Conservation (phyloP, 2,797 vertebrate species). For the Arrhamphus sclerolepis region DNA sequence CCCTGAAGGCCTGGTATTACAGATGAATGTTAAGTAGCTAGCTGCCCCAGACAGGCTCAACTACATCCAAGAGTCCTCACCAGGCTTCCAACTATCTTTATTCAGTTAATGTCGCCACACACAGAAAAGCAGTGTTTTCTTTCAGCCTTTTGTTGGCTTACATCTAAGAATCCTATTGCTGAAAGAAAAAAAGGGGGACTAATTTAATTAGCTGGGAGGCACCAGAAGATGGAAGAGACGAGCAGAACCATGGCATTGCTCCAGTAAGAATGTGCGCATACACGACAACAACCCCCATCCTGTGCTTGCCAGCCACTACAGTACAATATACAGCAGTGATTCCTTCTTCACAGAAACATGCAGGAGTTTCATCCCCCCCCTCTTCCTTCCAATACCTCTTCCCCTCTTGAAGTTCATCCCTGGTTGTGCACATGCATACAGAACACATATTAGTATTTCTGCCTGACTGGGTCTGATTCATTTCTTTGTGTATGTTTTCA, state of each 20-base stretch:
- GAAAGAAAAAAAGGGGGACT: constrained; percentile 65
- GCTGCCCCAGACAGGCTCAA: constrained; percentile 61
- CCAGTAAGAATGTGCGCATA: constrained; percentile 50
- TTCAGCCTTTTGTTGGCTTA: constrained; percentile 62
- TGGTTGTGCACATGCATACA: constrained; percentile 63
- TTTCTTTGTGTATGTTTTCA: constrained; percentile 43
- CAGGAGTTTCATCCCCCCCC: constrained; percentile 61
- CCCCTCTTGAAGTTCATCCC: constrained; percentile 54
- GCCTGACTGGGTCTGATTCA: constrained; percentile 42
- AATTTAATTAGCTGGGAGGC: constrained; percentile 76
- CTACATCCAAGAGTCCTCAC: constrained; percentile 42
- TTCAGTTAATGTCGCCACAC: constrained; percentile 54
- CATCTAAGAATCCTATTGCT: constrained; percentile 59
- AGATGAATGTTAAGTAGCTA: constrained; percentile 70
- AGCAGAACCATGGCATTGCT: constrained; percentile 61
- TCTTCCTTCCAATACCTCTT: constrained; percentile 35
- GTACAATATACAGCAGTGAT: constrained; percentile 69
- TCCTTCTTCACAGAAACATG: constrained; percentile 58
- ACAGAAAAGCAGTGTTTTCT: constrained; percentile 53
- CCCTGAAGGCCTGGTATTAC: constrained; percentile 57
- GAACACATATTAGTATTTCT: constrained; percentile 72
- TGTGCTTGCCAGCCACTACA: constrained; percentile 67
- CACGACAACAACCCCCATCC: constrained; percentile 51
- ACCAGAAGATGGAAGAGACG: constrained; percentile 70
- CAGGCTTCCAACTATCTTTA: constrained; percentile 56